Evolutionary conservation across 2,113 vertebrate species (phyloP).

Genomic region (Glaucomys volans): DNA sequence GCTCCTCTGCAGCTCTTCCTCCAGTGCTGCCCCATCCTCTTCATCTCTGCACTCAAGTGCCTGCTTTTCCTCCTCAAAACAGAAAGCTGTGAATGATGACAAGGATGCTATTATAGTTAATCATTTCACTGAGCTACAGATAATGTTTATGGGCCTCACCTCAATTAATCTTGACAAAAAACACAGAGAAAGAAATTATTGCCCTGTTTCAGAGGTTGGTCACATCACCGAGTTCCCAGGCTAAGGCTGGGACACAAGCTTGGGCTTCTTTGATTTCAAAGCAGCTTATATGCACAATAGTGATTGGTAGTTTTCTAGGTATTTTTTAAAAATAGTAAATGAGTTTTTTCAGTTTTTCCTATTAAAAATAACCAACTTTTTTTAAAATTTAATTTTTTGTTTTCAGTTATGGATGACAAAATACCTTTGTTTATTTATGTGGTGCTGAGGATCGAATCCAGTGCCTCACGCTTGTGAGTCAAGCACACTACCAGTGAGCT

Average conservation of each 20-base stretch:
- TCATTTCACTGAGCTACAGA: not conserved
- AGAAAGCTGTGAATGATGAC: not conserved
- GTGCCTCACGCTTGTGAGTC: too few species aligned
- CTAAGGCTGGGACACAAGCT: not conserved
- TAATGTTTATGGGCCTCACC: not conserved
- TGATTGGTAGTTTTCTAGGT: not conserved
- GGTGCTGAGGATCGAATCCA: too few species aligned
- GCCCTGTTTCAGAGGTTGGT: not conserved
- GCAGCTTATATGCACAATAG: not conserved
- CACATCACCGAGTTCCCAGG: not conserved
- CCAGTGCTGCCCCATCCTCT: not conserved
- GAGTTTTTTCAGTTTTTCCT: not conserved
- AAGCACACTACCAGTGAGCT: too few species aligned
- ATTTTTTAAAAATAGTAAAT: not conserved
- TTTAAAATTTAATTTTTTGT: too few species aligned
- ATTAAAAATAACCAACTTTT: slow-evolving; percentile 31
- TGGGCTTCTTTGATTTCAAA: slow-evolving; percentile 10
- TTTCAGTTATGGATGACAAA: too few species aligned
- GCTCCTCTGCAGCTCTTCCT: not conserved
- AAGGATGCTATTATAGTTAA: not conserved
- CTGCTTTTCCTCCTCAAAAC: not conserved
- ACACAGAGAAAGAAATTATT: not conserved
- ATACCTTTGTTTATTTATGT: too few species aligned
- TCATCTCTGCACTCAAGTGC: not conserved
- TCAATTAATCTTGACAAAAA: not conserved